Evolutionary conservation across 2,888 invertebrate species (phyloP).

Genomic region (Deilephila porcellus): DNA sequence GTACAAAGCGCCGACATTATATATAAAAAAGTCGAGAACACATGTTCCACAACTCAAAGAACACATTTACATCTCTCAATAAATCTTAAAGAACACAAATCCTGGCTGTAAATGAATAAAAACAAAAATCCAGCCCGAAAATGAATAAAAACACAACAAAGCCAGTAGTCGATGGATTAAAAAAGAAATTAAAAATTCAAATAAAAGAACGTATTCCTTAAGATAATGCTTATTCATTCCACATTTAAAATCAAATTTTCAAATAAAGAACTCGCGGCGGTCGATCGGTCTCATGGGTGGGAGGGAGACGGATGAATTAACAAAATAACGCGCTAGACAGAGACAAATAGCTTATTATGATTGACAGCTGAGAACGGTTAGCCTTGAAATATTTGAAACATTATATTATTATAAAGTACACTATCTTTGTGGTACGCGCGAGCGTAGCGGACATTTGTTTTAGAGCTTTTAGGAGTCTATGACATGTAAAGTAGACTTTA

Average conservation of each 20-base stretch:
- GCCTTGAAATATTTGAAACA: slow-evolving; percentile 86
- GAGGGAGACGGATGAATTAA: slow-evolving; percentile 62
- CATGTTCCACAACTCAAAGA: slow-evolving; percentile 52
- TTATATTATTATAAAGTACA: slow-evolving; percentile 85
- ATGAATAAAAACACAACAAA: slow-evolving; percentile 65
- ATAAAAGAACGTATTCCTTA: slow-evolving; percentile 81
- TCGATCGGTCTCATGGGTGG: slow-evolving; percentile 71
- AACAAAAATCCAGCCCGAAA: slow-evolving; percentile 66
- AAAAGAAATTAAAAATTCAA: slow-evolving; percentile 83
- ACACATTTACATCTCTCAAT: slow-evolving; percentile 75
- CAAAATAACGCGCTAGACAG: slow-evolving; percentile 64
- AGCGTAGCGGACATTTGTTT: slow-evolving; percentile 66
- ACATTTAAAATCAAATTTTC: slow-evolving; percentile 85
- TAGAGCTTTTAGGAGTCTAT: background rate
- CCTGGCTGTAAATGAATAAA: slow-evolving; percentile 61
- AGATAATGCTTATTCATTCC: slow-evolving; percentile 85
- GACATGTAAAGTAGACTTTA: background rate
- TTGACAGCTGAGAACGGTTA: slow-evolving; percentile 85
- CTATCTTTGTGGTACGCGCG: slow-evolving; percentile 75
- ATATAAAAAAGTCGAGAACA: slow-evolving; percentile 53
- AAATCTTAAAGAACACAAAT: slow-evolving; percentile 72
- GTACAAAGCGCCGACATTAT: slow-evolving; percentile 54
- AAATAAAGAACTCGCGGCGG: slow-evolving; percentile 81
- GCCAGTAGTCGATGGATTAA: slow-evolving; percentile 73
- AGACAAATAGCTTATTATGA: slow-evolving; percentile 83